Evolutionary conservation across 2,797 vertebrate species (phyloP).

Genomic region (Macrochelys suwanniensis): DNA sequence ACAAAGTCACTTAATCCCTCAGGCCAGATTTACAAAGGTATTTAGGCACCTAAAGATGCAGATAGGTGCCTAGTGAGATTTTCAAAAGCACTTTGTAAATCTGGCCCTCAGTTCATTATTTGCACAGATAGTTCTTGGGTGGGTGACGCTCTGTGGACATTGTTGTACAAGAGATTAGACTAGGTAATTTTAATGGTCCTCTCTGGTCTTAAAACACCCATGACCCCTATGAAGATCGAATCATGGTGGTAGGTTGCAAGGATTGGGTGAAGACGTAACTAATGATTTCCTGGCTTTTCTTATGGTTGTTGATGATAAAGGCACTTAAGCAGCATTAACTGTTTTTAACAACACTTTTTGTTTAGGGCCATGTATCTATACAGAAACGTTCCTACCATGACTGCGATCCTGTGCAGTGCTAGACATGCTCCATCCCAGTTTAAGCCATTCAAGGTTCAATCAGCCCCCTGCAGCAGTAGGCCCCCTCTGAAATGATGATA

Average conservation of each 20-base stretch:
- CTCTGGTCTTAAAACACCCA: background rate
- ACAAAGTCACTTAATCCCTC: background rate
- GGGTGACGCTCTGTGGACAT: background rate
- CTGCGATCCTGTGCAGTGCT: background rate
- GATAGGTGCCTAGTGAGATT: background rate
- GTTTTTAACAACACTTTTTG: background rate
- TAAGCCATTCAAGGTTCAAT: background rate
- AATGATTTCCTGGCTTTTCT: background rate
- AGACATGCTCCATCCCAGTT: background rate
- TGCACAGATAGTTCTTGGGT: background rate
- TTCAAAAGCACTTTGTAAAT: slow-evolving; percentile 26
- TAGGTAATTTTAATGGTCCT: background rate
- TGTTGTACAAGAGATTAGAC: background rate
- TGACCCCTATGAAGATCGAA: background rate
- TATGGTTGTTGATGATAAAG: background rate
- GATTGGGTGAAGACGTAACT: background rate
- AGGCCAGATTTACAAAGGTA: background rate
- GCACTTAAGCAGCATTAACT: background rate
- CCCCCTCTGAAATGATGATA: background rate
- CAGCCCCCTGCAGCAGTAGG: rapidly evolving
- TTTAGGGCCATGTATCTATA: background rate
- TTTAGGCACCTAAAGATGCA: background rate
- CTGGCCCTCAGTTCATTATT: background rate
- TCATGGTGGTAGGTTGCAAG: background rate
- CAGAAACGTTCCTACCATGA: background rate